phyloP scores from a whole-genome alignment of 2,888 invertebrate genomes.

The Sinentomon sp. region DNA sequence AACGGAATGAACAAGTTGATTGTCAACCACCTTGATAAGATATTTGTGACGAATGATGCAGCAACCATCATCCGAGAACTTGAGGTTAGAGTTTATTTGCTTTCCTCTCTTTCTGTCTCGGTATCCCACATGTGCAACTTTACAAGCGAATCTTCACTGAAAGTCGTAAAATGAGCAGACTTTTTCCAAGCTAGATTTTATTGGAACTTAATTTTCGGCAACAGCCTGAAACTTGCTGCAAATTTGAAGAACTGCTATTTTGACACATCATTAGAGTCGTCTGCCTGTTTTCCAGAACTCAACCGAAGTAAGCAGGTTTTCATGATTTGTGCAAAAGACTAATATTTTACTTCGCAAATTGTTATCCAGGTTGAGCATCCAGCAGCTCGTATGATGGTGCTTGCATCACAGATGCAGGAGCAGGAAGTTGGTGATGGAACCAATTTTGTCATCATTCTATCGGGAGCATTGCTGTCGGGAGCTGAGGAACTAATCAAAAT shows the following conservation, averaged over 20 bases:
- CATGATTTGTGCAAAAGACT: background rate
- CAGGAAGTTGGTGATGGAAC: constrained; percentile 96
- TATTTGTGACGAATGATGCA: constrained; percentile 96
- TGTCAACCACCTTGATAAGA: constrained; percentile 92
- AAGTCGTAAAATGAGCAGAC: too few relatives aligned
- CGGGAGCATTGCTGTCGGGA: constrained; percentile 67
- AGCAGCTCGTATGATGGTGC: constrained; percentile 81
- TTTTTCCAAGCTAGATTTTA: too few relatives aligned
- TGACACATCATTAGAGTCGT: too few relatives aligned
- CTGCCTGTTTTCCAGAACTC: too few relatives aligned
- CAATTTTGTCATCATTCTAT: constrained; percentile 84
- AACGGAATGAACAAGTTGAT: constrained; percentile 99
- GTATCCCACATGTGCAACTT: too few relatives aligned
- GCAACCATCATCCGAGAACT: constrained; percentile 88
- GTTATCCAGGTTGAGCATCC: constrained; percentile 62
- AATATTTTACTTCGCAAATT: background rate
- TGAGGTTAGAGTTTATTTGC: constrained; percentile 26
- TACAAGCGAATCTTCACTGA: too few relatives aligned
- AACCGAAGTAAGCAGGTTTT: background rate
- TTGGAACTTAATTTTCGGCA: too few relatives aligned
- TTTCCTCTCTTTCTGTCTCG: background rate
- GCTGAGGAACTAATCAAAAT: constrained; percentile 76
- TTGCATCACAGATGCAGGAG: constrained; percentile 95
- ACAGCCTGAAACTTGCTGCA: too few relatives aligned
- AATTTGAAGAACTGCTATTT: too few relatives aligned